Percentiles rank a stretch among this genome's conserved stretches.
Evolutionary conservation across 2,888 invertebrate genomes (phyloP).

Genomic region (Ferrisia virgata): DNA sequence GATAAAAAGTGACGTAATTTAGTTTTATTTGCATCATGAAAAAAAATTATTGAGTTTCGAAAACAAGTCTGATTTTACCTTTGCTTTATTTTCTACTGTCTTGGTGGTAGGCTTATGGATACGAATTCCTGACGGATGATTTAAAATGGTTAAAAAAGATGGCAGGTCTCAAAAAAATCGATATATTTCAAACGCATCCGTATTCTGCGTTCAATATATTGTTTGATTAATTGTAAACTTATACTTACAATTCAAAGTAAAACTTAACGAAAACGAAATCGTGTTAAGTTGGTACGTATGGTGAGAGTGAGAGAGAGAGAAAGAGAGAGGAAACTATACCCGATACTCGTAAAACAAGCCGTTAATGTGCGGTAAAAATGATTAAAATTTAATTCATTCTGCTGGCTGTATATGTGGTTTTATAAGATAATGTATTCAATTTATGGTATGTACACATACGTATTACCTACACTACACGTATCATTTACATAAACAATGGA

Average conservation of each 20-base stretch:
- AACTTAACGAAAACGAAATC: neutral
- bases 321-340: neutral
- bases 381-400: neutral
- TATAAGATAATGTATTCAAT: neutral
- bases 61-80: too few relatives aligned
- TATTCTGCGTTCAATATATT: too few relatives aligned
- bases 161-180: too few relatives aligned
- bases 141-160: too few relatives aligned
- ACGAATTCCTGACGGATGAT: too few relatives aligned
- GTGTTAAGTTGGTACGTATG: neutral
- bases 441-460: neutral
- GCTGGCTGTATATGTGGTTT: neutral
- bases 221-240: too few relatives aligned
- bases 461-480: neutral
- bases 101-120: too few relatives aligned
- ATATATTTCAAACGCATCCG: too few relatives aligned
- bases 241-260: neutral
- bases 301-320: neutral
- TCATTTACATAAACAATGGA: neutral
- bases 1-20: too few relatives aligned
- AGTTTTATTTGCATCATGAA: too few relatives aligned
- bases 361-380: neutral
- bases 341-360: neutral
- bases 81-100: too few relatives aligned
- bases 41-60: too few relatives aligned